A percentile compares a stretch with the other conserved stretches of the same genome.
Conservation (phyloP, 2,888 invertebrate species). For the Parapristionchus giblindavisi region DNA sequence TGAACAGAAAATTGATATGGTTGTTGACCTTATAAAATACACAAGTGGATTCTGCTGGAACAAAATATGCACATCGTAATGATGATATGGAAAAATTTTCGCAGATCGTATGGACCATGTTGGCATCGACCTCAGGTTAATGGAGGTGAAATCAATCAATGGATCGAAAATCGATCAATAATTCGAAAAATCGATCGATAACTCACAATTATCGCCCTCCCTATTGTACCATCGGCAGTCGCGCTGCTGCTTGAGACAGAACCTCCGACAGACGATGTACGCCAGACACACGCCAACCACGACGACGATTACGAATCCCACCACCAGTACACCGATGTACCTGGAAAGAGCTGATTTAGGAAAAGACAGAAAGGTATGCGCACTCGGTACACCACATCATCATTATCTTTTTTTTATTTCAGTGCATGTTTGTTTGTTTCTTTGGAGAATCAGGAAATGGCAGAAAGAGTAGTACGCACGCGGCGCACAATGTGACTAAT, state of each 20-base stretch:
- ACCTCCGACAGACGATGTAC: constrained; percentile 32
- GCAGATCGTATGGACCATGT: too few relatives aligned
- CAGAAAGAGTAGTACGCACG: too few relatives aligned
- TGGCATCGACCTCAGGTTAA: too few relatives aligned
- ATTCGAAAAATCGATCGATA: background rate
- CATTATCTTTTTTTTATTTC: background rate
- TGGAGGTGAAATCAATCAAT: too few relatives aligned
- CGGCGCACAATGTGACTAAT: too few relatives aligned
- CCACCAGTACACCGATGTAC: constrained; percentile 33
- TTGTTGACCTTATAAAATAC: too few relatives aligned
- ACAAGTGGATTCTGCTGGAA: too few relatives aligned
- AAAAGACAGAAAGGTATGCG: constrained; percentile 16
- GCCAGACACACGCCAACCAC: constrained; percentile 14
- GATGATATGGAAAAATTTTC: too few relatives aligned
- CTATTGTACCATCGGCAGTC: constrained; percentile 34
- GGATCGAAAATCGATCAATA: too few relatives aligned
- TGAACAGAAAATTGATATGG: too few relatives aligned
- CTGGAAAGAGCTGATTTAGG: constrained; percentile 25
- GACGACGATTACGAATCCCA: background rate
- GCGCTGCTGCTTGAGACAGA: constrained; percentile 24
- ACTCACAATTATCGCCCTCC: constrained; percentile 37
- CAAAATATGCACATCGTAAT: too few relatives aligned
- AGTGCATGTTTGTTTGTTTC: constrained; percentile 11
- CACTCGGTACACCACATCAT: background rate
- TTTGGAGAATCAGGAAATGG: background rate